Evolutionary conservation across 2,888 invertebrate species (phyloP).

Genomic region (Lumbricus terrestris): DNA sequence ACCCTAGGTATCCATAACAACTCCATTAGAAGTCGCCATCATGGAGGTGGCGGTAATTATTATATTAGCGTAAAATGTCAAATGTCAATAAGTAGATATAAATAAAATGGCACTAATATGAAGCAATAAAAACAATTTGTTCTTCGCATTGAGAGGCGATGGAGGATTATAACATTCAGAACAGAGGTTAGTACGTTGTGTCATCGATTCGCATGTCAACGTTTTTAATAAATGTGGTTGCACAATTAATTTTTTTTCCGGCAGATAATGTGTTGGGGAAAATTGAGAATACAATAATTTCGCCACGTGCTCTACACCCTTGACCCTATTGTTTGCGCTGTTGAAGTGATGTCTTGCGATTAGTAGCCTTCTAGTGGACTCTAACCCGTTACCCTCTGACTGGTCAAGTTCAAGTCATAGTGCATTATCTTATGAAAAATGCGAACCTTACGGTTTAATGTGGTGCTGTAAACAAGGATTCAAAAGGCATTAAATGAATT

Average conservation of each 20-base stretch:
- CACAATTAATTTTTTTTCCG: neutral
- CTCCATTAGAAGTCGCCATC: slow-evolving; percentile 3
- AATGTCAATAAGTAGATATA: neutral
- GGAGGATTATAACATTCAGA: neutral
- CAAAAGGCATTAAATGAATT: too few relatives aligned
- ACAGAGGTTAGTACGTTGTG: neutral
- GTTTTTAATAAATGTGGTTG: neutral
- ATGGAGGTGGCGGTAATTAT: neutral
- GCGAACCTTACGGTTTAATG: too few relatives aligned
- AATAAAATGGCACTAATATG: neutral
- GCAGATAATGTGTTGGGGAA: neutral
- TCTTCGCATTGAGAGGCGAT: neutral
- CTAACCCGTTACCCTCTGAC: too few relatives aligned
- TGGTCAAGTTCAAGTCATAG: too few relatives aligned
- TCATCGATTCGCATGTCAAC: neutral
- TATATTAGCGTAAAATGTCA: neutral
- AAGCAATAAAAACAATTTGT: neutral
- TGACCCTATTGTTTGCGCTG: neutral
- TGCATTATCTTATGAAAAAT: too few relatives aligned
- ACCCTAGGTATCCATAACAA: slow-evolving; percentile 3
- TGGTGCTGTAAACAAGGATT: too few relatives aligned
- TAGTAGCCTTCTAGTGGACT: neutral
- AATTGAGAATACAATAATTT: neutral
- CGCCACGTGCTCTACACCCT: neutral
- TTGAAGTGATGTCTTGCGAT: neutral